Evolutionary conservation across 1,140 invertebrate species (phyloP), one percentile per base, ranked within the genome.

Genomic region (Caerostris extrusa): DNA sequence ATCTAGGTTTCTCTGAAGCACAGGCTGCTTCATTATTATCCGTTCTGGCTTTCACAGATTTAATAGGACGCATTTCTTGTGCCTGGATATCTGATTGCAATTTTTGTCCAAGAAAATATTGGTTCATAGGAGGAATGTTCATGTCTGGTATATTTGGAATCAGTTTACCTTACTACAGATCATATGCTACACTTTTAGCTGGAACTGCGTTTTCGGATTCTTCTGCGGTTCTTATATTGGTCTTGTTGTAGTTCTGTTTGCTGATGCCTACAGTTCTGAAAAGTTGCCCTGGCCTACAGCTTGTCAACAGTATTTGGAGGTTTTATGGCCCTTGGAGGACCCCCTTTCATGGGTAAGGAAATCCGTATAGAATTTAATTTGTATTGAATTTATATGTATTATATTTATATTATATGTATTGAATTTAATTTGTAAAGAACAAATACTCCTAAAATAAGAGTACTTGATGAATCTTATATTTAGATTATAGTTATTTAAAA

Each of bases 171-270:
- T 95, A 95, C n/a, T 86, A 93, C 56, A 86, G 58, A 81, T 67
- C 85, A 7, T 95, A 95, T 55, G 7, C 82, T 6, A 69, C 90
- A 8, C 86, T 95, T 3, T 71, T 95, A 34, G 61, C 81, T 17
- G 95, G 94, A 67, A 87, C 89, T 14, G 89, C 94, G 34, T 88
- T 71, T 95, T 95, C 55, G 95, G 95, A 58, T 91, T 95, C 56
- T 94, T 93, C 55, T 95, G 94, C 71, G 95, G 95, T 34, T 92
- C 95, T 7, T 95, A 95, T 50, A 95, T 95, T 91, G 95, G 95
- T 50, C 94, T 95, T 10, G 88, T 94, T 69, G 94, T 95, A 12
- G 95, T 93, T 56, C 55, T 95, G 61, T 95, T 95, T 89, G 95
- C 95, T 19, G 95, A 95, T 93, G 93, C 90, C 50, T 95, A 93